phyloP scores from a whole-genome alignment of 92 coral and sea anemone genomes.

The Montipora capitata region DNA sequence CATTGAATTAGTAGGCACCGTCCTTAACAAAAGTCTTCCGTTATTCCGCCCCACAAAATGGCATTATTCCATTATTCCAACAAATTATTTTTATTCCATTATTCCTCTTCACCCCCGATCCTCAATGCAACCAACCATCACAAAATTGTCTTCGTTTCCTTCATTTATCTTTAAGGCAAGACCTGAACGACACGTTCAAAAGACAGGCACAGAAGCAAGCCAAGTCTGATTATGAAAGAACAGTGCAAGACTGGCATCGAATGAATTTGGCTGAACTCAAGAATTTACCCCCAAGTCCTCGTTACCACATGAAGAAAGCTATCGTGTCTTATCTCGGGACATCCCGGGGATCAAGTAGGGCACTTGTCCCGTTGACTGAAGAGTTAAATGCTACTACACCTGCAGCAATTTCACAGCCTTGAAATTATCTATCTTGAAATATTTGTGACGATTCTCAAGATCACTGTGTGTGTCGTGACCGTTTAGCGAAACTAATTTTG shows the following conservation, averaged over 20 bases:
- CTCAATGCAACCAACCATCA: no score
- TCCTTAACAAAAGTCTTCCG: no score
- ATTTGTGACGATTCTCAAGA: no score
- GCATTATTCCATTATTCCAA: no score
- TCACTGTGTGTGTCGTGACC: no score
- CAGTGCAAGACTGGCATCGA: constrained; percentile 94
- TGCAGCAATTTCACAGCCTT: constrained; percentile 41
- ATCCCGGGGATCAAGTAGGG: constrained; percentile 88
- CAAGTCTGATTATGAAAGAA: constrained; percentile 85
- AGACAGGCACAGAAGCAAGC: constrained; percentile 81
- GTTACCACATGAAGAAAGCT: constrained; percentile 92
- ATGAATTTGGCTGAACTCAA: constrained; percentile 93
- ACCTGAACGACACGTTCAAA: constrained; percentile 71
- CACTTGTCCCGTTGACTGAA: constrained; percentile 89
- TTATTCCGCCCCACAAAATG: no score
- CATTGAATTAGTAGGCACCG: no score
- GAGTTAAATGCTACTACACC: constrained; percentile 72
- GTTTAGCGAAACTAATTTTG: neutral
- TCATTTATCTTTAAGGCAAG: constrained; percentile 25
- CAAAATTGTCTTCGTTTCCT: no score
- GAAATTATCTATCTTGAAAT: neutral
- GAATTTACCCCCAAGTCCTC: constrained; percentile 89
- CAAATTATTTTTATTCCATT: no score
- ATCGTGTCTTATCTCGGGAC: constrained; percentile 96
- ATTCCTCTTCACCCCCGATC: no score